Evolutionary conservation across 2,113 vertebrate genomes (phyloP).

Genomic region (Arvicanthis niloticus): DNA sequence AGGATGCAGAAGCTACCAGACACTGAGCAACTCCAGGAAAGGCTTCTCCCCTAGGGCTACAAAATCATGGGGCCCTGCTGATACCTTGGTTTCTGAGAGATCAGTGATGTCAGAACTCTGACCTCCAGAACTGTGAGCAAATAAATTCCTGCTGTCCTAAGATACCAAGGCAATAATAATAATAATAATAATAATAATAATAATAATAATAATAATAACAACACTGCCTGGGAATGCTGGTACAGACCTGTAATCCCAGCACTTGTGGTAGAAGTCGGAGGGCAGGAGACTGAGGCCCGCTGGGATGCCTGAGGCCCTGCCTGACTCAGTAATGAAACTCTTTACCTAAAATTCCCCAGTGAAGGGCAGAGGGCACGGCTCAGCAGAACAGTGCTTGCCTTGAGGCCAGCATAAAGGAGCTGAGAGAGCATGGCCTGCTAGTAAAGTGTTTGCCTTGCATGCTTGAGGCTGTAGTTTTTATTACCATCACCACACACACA

Average conservation of each 20-base stretch:
- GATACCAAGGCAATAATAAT: neutral
- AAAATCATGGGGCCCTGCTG: neutral
- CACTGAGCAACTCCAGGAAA: neutral
- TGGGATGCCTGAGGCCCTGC: neutral
- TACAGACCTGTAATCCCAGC: neutral
- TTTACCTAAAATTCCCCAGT: neutral
- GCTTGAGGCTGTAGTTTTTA: neutral
- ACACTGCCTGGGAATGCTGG: neutral
- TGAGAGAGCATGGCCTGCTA: neutral
- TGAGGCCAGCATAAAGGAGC: neutral
- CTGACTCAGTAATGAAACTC: neutral
- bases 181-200: neutral
- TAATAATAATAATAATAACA: neutral
- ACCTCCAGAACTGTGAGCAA: neutral
- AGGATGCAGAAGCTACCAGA: neutral
- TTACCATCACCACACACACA: too few species aligned
- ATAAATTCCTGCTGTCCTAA: neutral
- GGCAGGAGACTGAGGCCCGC: neutral
- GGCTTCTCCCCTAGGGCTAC: neutral
- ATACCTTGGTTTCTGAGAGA: neutral
- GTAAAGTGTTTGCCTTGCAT: neutral
- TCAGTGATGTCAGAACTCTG: neutral
- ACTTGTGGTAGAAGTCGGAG: neutral
- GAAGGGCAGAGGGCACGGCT: neutral
- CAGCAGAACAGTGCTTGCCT: neutral